phyloP scores from a whole-genome alignment of 2,113 vertebrate species.

The Phalacrocorax aristotelis region DNA sequence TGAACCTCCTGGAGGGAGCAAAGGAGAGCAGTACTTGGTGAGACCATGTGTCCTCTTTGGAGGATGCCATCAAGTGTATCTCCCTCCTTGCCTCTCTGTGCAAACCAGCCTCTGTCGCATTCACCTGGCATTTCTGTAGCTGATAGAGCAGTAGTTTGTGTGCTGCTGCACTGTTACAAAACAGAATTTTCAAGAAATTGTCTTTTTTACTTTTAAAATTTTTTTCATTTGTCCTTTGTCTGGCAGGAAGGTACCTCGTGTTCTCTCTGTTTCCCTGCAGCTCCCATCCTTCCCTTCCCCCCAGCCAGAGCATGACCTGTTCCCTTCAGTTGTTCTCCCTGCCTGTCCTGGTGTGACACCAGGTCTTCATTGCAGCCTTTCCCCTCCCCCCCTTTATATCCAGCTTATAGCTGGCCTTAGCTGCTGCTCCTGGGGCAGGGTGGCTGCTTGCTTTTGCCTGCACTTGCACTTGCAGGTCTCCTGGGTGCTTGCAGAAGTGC shows the following conservation, averaged over 20 bases:
- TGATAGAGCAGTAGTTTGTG: background rate
- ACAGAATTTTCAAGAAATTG: background rate
- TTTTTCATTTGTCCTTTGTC: background rate
- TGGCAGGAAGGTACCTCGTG: background rate
- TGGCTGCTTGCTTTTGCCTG: background rate
- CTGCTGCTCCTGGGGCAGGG: background rate
- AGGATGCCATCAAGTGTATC: background rate
- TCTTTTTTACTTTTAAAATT: background rate
- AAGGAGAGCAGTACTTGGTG: background rate
- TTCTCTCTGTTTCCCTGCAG: background rate
- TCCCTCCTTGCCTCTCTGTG: background rate
- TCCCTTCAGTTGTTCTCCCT: background rate
- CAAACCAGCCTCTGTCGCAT: background rate
- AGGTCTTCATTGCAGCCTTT: background rate
- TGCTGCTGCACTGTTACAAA: background rate
- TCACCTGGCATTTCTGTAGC: background rate
- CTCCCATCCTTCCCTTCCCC: background rate
- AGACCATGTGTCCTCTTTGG: background rate
- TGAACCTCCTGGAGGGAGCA: background rate
- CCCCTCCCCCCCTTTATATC: background rate
- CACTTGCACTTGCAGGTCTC: background rate
- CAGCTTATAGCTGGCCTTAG: constrained; percentile 1
- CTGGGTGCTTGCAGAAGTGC: background rate
- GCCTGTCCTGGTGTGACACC: constrained; percentile 14
- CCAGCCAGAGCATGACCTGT: background rate